These are phyloP conservation scores for Drosophila peninsularis DNA, from an alignment of 2,888 invertebrate genomes.

Conservation along the genomic window DNA sequence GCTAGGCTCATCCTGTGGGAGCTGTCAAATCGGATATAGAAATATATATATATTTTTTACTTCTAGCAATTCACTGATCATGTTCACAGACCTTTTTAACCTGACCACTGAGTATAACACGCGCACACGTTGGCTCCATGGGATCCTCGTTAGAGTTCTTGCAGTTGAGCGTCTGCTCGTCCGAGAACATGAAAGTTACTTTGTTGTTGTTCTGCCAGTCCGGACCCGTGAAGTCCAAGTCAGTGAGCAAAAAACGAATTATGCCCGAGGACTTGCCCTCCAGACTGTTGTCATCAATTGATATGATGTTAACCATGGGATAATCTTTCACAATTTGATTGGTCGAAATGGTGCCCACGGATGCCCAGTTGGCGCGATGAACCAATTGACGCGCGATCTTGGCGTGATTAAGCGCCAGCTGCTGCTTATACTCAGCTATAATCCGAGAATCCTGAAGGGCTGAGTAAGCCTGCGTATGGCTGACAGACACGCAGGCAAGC, in stretches of 20 bases:
- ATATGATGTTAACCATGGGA: slow-evolving; percentile 85
- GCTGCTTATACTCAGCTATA: slow-evolving; percentile 68
- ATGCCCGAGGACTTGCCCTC: slow-evolving; percentile 79
- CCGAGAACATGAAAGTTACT: slow-evolving; percentile 80
- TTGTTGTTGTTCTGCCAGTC: slow-evolving; percentile 82
- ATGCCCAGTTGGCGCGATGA: slow-evolving; percentile 82
- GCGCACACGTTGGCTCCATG: slow-evolving; percentile 84
- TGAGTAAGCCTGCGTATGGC: slow-evolving; percentile 64
- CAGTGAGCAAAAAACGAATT: slow-evolving; percentile 83
- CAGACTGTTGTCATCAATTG: slow-evolving; percentile 81
- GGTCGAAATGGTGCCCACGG: slow-evolving; percentile 83
- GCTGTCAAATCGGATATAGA: slow-evolving; percentile 43
- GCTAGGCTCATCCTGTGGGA: slow-evolving; percentile 45
- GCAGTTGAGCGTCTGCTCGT: slow-evolving; percentile 83
- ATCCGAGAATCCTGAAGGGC: slow-evolving; percentile 70
- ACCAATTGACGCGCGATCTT: slow-evolving; percentile 82
- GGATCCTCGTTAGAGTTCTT: slow-evolving; percentile 77
- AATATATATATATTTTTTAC: background rate
- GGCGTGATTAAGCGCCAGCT: slow-evolving; percentile 75
- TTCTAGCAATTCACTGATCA: background rate
- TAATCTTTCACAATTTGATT: slow-evolving; percentile 72
- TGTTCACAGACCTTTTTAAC: slow-evolving; percentile 67
- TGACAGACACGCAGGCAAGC: slow-evolving; percentile 26
- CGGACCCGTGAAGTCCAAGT: slow-evolving; percentile 84
- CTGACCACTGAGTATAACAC: slow-evolving; percentile 82